Evolutionary conservation across 1,140 invertebrate species (phyloP).

Genomic region (Microplitis mediator): DNA sequence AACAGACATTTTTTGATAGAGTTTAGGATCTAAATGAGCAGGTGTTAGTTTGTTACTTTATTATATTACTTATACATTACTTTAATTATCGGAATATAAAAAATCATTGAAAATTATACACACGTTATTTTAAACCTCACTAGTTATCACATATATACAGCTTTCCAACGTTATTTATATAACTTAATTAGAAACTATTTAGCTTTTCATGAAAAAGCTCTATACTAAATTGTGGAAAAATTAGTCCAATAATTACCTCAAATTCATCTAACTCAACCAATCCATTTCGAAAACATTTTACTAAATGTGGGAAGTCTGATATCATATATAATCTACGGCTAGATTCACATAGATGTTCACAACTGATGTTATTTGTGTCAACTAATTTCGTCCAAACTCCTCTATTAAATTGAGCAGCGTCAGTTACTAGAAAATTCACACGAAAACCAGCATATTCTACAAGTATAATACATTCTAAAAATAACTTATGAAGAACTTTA

Average conservation of each 20-base stretch:
- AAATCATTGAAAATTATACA: no score
- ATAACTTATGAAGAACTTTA: slow-evolving; percentile 31
- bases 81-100: no score
- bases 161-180: no score
- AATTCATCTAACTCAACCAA: not conserved
- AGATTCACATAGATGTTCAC: slow-evolving; percentile 13
- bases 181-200: no score
- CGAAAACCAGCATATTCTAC: slow-evolving; percentile 19
- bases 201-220: no score
- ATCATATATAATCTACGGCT: slow-evolving; percentile 23
- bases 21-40: not conserved
- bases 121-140: no score
- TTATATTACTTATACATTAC: no score
- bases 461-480: slow-evolving; percentile 38
- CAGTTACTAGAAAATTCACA: slow-evolving; percentile 24
- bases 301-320: slow-evolving; percentile 27
- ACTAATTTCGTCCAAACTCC: slow-evolving; percentile 28
- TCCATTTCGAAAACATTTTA: slow-evolving; percentile 28
- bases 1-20: no score
- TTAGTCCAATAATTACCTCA: slow-evolving; percentile 8
- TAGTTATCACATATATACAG: no score
- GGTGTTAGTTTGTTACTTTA: not conserved
- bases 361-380: slow-evolving; percentile 4
- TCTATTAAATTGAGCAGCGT: slow-evolving; percentile 30
- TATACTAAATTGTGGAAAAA: not conserved